Conservation (phyloP, 2,888 invertebrate genomes). For the Andrena trimmerana region DNA sequence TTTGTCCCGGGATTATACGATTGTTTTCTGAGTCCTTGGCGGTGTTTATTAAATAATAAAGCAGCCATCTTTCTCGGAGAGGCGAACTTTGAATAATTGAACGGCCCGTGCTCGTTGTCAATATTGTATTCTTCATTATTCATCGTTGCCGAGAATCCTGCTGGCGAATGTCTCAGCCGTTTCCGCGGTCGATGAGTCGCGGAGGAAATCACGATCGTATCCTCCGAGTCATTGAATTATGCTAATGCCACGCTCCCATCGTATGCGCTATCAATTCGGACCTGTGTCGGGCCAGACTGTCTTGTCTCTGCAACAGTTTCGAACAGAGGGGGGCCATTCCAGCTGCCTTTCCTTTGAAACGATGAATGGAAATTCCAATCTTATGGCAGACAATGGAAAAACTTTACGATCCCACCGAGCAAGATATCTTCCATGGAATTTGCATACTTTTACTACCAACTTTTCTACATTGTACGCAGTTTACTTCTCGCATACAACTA, state of each 20-base stretch:
- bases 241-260: conserved; percentile 34
- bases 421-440: too few species aligned
- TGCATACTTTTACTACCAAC: too few species aligned
- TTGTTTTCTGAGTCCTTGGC: conserved; percentile 27
- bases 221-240: conserved; percentile 55
- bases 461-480: too few species aligned
- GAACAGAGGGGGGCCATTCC: background rate
- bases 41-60: conserved; percentile 38
- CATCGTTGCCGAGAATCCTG: conserved; percentile 8
- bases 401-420: background rate
- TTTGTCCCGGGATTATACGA: background rate
- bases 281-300: conserved; percentile 46
- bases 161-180: conserved; percentile 16
- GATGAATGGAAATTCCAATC: background rate
- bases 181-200: conserved; percentile 49
- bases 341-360: background rate
- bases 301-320: conserved; percentile 21
- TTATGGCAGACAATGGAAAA: conserved; percentile 3
- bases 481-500: too few species aligned
- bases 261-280: conserved; percentile 36
- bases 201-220: conserved; percentile 41
- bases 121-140: conserved; percentile 55
- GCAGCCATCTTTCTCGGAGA: background rate
- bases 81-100: conserved; percentile 37
- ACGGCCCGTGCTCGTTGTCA: conserved; percentile 25